These are phyloP conservation scores for Semnopithecus entellus DNA, from an alignment of 2,113 vertebrate genomes.

Conservation along the genomic window DNA sequence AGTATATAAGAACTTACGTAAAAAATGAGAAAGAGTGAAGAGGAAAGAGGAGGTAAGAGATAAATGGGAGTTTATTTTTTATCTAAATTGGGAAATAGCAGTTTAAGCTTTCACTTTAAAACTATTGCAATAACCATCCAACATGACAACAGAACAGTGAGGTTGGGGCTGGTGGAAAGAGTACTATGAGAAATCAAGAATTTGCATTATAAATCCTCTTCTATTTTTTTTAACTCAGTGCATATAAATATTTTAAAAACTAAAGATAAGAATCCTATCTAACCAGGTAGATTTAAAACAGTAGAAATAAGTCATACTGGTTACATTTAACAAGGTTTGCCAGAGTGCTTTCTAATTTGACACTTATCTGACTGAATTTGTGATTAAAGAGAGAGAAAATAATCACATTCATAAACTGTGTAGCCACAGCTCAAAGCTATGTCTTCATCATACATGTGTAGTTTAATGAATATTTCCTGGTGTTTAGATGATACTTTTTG, in stretches of 20 bases:
- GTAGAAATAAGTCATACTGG: neutral
- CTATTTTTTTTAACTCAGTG: neutral
- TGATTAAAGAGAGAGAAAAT: slow-evolving; percentile 28
- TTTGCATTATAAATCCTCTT: neutral
- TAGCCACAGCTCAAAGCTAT: neutral
- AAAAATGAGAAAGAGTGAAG: neutral
- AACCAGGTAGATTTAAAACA: neutral
- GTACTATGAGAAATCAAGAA: neutral
- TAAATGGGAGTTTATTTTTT: neutral
- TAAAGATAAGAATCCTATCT: neutral
- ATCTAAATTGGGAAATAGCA: neutral
- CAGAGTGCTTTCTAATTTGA: neutral
- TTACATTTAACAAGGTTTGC: slow-evolving; percentile 3
- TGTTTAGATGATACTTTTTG: slow-evolving; percentile 23
- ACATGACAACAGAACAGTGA: neutral
- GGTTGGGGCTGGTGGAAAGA: neutral
- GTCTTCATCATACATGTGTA: neutral
- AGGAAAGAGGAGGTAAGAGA: neutral
- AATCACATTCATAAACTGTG: slow-evolving; percentile 11
- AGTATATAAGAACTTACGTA: neutral
- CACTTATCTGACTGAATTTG: slow-evolving; percentile 15
- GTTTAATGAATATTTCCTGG: slow-evolving; percentile 39
- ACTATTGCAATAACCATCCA: neutral
- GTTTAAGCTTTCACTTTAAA: neutral
- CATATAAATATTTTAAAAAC: slow-evolving; percentile 1